Conservation (phyloP, 2,888 invertebrate species). For the Hoplodrina ambigua region DNA sequence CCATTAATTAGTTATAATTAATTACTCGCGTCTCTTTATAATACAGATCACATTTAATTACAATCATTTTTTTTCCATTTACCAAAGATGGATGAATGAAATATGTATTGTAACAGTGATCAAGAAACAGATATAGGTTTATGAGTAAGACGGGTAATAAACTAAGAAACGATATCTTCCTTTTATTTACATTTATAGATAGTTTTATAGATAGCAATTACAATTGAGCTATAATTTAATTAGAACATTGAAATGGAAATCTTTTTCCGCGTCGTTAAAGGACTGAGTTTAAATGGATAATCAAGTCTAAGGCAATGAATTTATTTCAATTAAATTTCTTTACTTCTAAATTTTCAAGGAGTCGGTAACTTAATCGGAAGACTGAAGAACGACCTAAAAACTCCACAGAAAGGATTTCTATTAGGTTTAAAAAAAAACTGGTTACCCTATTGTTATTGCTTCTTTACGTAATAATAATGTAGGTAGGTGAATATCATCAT, state of each 20-base stretch:
- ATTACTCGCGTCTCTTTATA: slow-evolving; percentile 14
- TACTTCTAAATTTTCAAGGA: too few species aligned
- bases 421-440: too few species aligned
- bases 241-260: slow-evolving; percentile 12
- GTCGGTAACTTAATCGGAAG: too few species aligned
- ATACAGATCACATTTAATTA: slow-evolving; percentile 47
- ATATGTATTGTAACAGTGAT: slow-evolving; percentile 22
- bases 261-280: slow-evolving; percentile 8
- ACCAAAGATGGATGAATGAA: slow-evolving; percentile 47
- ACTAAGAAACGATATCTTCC: slow-evolving; percentile 28
- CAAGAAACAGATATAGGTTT: slow-evolving; percentile 36
- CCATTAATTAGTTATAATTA: slow-evolving; percentile 40
- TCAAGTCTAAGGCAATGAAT: too few species aligned
- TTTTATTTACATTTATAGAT: slow-evolving; percentile 39
- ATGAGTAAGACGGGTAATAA: slow-evolving; percentile 35
- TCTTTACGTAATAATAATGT: too few species aligned
- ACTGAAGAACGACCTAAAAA: too few species aligned
- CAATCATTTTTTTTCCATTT: slow-evolving; percentile 31
- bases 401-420: too few species aligned
- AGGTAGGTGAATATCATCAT: too few species aligned
- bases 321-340: too few species aligned
- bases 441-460: too few species aligned
- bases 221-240: slow-evolving; percentile 37
- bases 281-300: too few species aligned
- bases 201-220: slow-evolving; percentile 29